These are phyloP conservation scores for Tipula unca DNA, from an alignment of 2,888 invertebrate species.

Conservation along the genomic window DNA sequence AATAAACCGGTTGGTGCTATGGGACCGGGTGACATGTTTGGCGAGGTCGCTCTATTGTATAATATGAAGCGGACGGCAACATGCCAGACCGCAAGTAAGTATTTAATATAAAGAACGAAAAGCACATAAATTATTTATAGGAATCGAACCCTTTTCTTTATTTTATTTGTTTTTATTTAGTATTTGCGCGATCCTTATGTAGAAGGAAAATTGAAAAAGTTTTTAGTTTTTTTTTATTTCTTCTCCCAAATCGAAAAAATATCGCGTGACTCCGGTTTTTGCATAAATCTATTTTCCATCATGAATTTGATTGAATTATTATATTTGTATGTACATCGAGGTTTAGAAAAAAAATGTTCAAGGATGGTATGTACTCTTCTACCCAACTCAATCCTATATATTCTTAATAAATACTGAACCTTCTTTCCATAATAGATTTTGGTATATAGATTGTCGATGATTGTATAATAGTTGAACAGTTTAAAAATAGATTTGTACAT, in stretches of 20 bases:
- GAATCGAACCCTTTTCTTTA: neutral
- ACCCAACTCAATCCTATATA: no score
- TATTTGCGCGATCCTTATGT: no score
- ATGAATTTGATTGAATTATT: no score
- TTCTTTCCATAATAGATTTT: neutral
- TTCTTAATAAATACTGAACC: no score
- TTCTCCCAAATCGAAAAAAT: no score
- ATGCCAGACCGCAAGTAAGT: conserved; percentile 47
- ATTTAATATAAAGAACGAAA: neutral
- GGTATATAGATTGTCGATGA: neutral
- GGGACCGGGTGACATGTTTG: conserved; percentile 54
- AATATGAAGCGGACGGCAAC: conserved; percentile 53
- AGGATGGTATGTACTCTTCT: no score
- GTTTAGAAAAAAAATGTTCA: no score
- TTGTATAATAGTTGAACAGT: neutral
- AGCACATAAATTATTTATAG: neutral
- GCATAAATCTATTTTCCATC: no score
- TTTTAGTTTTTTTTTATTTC: neutral
- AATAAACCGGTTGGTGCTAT: conserved; percentile 46
- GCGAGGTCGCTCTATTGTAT: conserved; percentile 56
- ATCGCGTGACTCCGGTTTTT: no score
- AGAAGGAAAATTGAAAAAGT: neutral
- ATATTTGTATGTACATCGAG: no score
- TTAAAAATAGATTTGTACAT: conserved; percentile 8
- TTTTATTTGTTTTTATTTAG: no score